phyloP scores from a whole-genome alignment of 2,797 vertebrate species.

The Hylomyscus alleni region DNA sequence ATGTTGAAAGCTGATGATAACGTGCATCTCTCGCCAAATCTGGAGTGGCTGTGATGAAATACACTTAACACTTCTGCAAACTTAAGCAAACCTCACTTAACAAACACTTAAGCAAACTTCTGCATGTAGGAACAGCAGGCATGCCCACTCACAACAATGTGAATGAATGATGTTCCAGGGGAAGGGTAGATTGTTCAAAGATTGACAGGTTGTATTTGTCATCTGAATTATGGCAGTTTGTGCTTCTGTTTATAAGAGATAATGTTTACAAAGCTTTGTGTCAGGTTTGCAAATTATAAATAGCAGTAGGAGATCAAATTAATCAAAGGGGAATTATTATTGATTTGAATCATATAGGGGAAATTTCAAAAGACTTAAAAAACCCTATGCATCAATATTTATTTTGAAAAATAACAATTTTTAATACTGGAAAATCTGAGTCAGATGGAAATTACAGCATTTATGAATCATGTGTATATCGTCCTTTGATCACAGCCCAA shows the following conservation, averaged over 20 bases:
- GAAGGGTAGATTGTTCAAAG: constrained; percentile 32
- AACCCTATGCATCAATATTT: constrained; percentile 3
- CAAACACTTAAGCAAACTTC: background rate
- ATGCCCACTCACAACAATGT: background rate
- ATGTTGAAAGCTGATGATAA: background rate
- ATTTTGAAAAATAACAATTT: constrained; percentile 66
- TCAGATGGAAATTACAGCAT: constrained; percentile 67
- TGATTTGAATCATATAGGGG: constrained; percentile 71
- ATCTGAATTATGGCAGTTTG: background rate
- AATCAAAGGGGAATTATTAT: constrained; percentile 60
- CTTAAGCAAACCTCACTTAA: no score
- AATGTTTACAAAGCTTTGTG: constrained; percentile 30
- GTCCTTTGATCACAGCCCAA: background rate
- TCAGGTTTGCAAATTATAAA: constrained; percentile 16
- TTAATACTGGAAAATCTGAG: constrained; percentile 70
- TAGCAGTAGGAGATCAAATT: constrained; percentile 67
- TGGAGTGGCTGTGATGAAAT: background rate
- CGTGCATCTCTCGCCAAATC: background rate
- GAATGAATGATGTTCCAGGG: background rate
- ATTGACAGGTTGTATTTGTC: constrained; percentile 21
- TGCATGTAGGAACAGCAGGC: background rate
- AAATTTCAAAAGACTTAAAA: constrained; percentile 29
- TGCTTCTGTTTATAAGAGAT: constrained; percentile 39
- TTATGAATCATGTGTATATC: constrained; percentile 74
- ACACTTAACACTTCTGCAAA: no score